These are phyloP conservation scores for Xylota sylvarum DNA, from an alignment of 2,888 invertebrate genomes.

Conservation along the genomic window DNA sequence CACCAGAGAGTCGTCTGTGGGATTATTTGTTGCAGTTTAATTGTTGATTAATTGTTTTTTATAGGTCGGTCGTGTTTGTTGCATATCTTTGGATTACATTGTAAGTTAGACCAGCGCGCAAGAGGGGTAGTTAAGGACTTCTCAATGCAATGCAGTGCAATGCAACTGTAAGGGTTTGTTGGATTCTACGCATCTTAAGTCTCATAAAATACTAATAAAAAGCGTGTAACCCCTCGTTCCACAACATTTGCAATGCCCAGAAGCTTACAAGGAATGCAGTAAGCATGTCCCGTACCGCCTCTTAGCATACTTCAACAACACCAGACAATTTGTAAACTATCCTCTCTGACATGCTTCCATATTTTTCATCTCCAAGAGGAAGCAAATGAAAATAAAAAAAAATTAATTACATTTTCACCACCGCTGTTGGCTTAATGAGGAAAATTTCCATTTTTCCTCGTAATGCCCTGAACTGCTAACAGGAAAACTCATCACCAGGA, in stretches of 20 bases:
- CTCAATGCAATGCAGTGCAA: too few relatives aligned
- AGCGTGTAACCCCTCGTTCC: background rate
- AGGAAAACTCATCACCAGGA: conserved; percentile 56
- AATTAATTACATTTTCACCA: conserved; percentile 70
- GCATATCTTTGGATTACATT: conserved; percentile 32
- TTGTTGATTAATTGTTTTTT: conserved; percentile 73
- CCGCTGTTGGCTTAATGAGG: conserved; percentile 66
- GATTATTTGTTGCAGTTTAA: conserved; percentile 72
- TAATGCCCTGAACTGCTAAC: conserved; percentile 37
- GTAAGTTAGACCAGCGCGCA: conserved; percentile 20
- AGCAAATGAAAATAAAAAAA: conserved; percentile 8
- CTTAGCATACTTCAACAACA: conserved; percentile 44
- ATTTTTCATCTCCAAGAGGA: conserved; percentile 40
- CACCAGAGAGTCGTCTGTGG: background rate
- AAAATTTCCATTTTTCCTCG: conserved; percentile 67
- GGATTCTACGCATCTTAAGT: too few relatives aligned
- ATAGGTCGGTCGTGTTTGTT: conserved; percentile 1
- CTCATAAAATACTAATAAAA: background rate
- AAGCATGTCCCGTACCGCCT: conserved; percentile 11
- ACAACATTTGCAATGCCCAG: background rate
- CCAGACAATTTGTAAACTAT: conserved; percentile 66
- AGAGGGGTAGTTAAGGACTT: too few relatives aligned
- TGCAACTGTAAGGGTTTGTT: too few relatives aligned
- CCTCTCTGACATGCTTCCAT: conserved; percentile 50
- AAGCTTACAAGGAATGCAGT: conserved; percentile 45